A percentile compares a stretch with the other conserved stretches of the same genome.
phyloP scores from a whole-genome alignment of 2,888 invertebrate genomes.

The Caenorhabditis sulstoni region DNA sequence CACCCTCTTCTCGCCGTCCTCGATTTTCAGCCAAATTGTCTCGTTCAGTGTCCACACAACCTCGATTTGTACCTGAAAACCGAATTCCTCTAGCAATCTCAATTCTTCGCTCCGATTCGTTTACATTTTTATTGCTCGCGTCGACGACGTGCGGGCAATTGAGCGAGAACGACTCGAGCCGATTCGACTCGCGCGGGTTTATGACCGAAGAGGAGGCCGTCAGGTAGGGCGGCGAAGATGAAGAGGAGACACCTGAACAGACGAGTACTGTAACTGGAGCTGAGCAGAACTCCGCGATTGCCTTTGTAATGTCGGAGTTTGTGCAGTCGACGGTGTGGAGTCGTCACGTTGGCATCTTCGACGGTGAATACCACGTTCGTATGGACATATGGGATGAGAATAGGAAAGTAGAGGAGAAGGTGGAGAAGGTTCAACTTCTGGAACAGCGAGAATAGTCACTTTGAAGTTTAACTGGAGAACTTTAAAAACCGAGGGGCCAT shows the following conservation, averaged over 20 bases:
- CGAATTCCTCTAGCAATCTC: background rate
- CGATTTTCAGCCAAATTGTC: constrained; percentile 72
- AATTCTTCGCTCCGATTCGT: constrained; percentile 13
- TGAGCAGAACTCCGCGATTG: background rate
- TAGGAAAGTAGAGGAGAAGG: constrained; percentile 41
- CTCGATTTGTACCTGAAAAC: constrained; percentile 54
- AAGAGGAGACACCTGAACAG: background rate
- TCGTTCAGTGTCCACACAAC: constrained; percentile 72
- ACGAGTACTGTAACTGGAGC: background rate
- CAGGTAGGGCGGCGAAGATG: constrained; percentile 31
- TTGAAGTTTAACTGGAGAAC: too few relatives aligned
- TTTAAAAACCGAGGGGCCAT: too few relatives aligned
- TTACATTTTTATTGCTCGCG: constrained; percentile 63
- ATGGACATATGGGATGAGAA: background rate
- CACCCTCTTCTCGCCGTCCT: constrained; percentile 62
- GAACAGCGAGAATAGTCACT: constrained; percentile 11
- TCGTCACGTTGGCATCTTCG: constrained; percentile 37
- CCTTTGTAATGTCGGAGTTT: constrained; percentile 45
- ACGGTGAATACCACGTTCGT: constrained; percentile 37
- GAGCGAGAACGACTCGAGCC: constrained; percentile 67
- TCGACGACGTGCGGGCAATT: constrained; percentile 72
- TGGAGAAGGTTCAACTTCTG: constrained; percentile 24
- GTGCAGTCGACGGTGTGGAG: constrained; percentile 41
- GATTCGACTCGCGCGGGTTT: constrained; percentile 40
- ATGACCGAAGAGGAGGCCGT: constrained; percentile 44